Evolutionary conservation across 1,140 invertebrate genomes (phyloP).

Genomic region (Latrodectus geometricus): DNA sequence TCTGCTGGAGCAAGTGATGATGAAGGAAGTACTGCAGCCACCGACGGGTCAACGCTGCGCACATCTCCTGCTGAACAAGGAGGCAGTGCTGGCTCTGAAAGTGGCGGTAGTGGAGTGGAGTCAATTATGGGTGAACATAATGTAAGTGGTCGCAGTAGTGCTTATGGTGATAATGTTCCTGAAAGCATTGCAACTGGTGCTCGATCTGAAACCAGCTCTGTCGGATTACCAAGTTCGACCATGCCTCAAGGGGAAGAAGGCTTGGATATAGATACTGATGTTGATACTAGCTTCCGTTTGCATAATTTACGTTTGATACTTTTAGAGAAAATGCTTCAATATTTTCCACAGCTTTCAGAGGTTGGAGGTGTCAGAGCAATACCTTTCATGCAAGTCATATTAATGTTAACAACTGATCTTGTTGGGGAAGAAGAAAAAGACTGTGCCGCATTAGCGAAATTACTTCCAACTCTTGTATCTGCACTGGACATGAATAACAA

Average conservation of each 20-base stretch:
- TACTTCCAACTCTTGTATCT: constrained; percentile 80
- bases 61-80: constrained; percentile 88
- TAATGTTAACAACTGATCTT: constrained; percentile 91
- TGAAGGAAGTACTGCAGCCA: constrained; percentile 93
- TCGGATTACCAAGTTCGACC: constrained; percentile 70
- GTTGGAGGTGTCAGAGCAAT: constrained; percentile 85
- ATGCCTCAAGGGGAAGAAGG: constrained; percentile 67
- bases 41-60: constrained; percentile 89
- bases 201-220: constrained; percentile 74
- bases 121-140: constrained; percentile 87
- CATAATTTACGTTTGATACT: constrained; percentile 78
- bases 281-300: constrained; percentile 68
- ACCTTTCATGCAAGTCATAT: constrained; percentile 88
- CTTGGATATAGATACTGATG: constrained; percentile 66
- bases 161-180: constrained; percentile 79
- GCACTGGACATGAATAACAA: constrained; percentile 81
- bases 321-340: constrained; percentile 76
- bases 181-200: constrained; percentile 69
- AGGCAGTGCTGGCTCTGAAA: constrained; percentile 81
- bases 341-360: constrained; percentile 75
- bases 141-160: constrained; percentile 87
- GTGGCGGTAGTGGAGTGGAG: constrained; percentile 85
- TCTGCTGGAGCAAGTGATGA: constrained; percentile 90
- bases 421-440: constrained; percentile 87
- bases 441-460: constrained; percentile 78